Percentiles rank a stretch among this genome's conserved stretches.
Evolutionary conservation across 2,888 invertebrate genomes (phyloP).

Genomic region (Allophyes oxyacanthae): DNA sequence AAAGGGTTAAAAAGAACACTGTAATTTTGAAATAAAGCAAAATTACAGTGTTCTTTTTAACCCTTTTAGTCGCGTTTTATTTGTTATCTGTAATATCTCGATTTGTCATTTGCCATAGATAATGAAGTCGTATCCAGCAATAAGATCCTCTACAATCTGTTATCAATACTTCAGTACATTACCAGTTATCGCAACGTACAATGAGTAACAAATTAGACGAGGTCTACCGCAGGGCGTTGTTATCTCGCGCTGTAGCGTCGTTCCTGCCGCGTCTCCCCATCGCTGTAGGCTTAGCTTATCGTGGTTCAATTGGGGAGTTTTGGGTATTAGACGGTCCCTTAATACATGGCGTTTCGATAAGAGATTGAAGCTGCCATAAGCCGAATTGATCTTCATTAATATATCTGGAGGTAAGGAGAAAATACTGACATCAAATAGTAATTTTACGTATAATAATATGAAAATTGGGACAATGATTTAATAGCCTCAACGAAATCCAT

Average conservation of each 20-base stretch:
- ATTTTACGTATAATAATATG: no score
- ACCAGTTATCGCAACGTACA: conserved; percentile 76
- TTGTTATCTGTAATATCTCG: no score
- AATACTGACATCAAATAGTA: no score
- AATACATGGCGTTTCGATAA: conserved; percentile 50
- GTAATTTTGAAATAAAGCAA: background rate
- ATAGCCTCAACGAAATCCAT: no score
- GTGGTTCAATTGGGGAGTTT: conserved; percentile 60
- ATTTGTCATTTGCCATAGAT: background rate
- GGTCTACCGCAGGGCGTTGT: conserved; percentile 69
- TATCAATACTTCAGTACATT: conserved; percentile 64
- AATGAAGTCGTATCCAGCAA: conserved; percentile 36
- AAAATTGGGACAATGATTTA: no score
- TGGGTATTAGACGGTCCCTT: conserved; percentile 45
- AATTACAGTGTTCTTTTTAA: no score
- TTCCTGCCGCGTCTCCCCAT: conserved; percentile 63
- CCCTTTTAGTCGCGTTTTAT: no score
- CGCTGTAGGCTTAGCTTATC: conserved; percentile 67
- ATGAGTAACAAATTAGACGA: conserved; percentile 82
- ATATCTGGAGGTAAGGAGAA: background rate
- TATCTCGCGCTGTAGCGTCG: conserved; percentile 67
- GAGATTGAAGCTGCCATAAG: conserved; percentile 23
- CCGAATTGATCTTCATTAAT: conserved; percentile 22
- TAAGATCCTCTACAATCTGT: conserved; percentile 49
- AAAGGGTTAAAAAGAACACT: no score